phyloP scores from a whole-genome alignment of 2,888 invertebrate species.

The Myopa tessellatipennis region DNA sequence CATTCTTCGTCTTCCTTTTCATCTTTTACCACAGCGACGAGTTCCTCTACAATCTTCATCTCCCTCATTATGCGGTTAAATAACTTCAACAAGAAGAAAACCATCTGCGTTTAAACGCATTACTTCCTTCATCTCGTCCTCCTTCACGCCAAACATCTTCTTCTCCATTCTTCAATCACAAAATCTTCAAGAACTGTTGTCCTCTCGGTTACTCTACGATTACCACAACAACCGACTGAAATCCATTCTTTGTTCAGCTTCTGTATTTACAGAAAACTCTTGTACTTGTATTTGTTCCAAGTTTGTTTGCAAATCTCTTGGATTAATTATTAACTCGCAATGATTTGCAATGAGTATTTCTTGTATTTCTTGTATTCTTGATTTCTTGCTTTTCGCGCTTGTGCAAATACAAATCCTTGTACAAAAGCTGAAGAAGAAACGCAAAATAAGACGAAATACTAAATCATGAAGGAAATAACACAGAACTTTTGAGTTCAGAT shows the following conservation, averaged over 20 bases:
- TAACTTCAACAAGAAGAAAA: conserved; percentile 38
- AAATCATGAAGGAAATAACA: not conserved
- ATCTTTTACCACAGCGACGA: not conserved
- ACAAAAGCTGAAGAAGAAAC: not conserved
- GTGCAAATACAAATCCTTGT: not conserved
- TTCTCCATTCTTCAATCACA: not conserved
- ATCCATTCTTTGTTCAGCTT: not conserved
- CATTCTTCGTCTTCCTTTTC: not conserved
- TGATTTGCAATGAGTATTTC: conserved; percentile 53
- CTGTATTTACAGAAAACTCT: conserved; percentile 2
- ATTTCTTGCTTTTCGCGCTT: not conserved
- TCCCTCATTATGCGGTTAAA: conserved; percentile 40
- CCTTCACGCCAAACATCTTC: not conserved
- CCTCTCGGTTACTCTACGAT: not conserved
- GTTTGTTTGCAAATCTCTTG: conserved; percentile 57
- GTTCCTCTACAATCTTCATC: not conserved
- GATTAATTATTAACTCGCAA: conserved; percentile 61
- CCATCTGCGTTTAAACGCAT: not conserved
- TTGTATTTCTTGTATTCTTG: not conserved
- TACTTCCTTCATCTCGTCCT: not conserved
- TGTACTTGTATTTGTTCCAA: conserved; percentile 48
- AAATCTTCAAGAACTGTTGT: not conserved
- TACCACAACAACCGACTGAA: not conserved
- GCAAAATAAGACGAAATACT: not conserved
- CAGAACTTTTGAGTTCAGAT: not conserved